A percentile compares a stretch with the other conserved stretches of the same genome.
Conservation (phyloP, 2,113 vertebrate species). For the Pleuronectes platessa region DNA sequence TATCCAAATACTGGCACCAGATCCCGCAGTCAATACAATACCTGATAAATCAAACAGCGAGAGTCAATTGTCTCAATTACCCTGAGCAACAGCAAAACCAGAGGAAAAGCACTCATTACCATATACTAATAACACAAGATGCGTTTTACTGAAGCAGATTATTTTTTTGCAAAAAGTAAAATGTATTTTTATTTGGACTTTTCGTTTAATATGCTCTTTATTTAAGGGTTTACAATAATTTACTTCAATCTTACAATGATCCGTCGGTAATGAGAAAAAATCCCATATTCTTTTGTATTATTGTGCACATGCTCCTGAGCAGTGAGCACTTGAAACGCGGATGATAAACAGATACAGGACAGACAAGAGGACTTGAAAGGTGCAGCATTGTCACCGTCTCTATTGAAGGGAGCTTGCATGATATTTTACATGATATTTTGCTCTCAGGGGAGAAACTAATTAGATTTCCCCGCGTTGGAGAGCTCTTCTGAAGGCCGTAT, state of each 20-base stretch:
- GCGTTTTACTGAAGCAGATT: not conserved
- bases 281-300: slow-evolving; percentile 12
- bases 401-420: slow-evolving; percentile 43
- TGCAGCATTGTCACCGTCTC: slow-evolving; percentile 50
- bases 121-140: not conserved
- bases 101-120: not conserved
- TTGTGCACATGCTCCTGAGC: slow-evolving; percentile 25
- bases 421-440: slow-evolving; percentile 52
- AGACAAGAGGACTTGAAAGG: slow-evolving; percentile 61
- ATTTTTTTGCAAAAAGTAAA: not conserved
- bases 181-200: not conserved
- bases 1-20: not conserved
- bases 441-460: slow-evolving; percentile 41
- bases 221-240: not conserved
- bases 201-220: not conserved
- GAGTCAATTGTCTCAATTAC: slow-evolving; percentile 6
- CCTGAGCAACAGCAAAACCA: slow-evolving; percentile 6
- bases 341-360: slow-evolving; percentile 33
- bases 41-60: slow-evolving; percentile 30
- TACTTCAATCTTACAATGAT: slow-evolving; percentile 3
- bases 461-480: slow-evolving; percentile 37
- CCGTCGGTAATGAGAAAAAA: slow-evolving; percentile 22
- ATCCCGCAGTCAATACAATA: slow-evolving; percentile 13
- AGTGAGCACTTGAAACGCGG: slow-evolving; percentile 31
- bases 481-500: slow-evolving; percentile 44